Percentiles rank a stretch among this genome's conserved stretches.
Evolutionary conservation across 2,113 vertebrate species (phyloP).

Genomic region (Phrynocephalus versicolor): DNA sequence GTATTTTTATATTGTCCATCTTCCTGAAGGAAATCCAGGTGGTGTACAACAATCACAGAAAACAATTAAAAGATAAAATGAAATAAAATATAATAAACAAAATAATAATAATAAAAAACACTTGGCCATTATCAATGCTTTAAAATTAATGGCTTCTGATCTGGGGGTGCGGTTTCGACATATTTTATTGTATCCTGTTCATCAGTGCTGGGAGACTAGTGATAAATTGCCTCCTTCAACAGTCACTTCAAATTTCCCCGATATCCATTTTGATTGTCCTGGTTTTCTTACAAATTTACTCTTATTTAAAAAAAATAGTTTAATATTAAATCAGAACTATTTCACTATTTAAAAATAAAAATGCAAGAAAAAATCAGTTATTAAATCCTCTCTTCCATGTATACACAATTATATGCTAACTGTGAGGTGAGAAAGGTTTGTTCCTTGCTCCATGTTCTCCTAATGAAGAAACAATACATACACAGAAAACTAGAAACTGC

Average conservation of each 20-base stretch:
- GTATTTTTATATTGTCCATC: too few species aligned
- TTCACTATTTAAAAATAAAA: not conserved
- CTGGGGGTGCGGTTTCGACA: not conserved
- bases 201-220: not conserved
- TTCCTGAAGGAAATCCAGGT: too few species aligned
- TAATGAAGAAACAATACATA: not conserved
- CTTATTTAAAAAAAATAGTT: too few species aligned
- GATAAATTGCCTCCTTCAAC: not conserved
- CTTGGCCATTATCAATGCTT: not conserved
- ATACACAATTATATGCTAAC: not conserved
- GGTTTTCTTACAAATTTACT: too few species aligned
- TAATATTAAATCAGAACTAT: not conserved
- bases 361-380: too few species aligned
- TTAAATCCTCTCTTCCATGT: not conserved
- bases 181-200: not conserved
- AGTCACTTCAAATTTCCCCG: not conserved
- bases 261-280: not conserved
- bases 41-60: too few species aligned
- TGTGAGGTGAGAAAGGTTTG: not conserved
- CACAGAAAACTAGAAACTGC: not conserved
- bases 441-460: not conserved
- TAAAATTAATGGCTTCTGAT: not conserved
- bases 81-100: too few species aligned
- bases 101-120: too few species aligned
- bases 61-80: too few species aligned